Conservation (phyloP, 2,888 invertebrate species). For the Rhaphigaster nebulosa region DNA sequence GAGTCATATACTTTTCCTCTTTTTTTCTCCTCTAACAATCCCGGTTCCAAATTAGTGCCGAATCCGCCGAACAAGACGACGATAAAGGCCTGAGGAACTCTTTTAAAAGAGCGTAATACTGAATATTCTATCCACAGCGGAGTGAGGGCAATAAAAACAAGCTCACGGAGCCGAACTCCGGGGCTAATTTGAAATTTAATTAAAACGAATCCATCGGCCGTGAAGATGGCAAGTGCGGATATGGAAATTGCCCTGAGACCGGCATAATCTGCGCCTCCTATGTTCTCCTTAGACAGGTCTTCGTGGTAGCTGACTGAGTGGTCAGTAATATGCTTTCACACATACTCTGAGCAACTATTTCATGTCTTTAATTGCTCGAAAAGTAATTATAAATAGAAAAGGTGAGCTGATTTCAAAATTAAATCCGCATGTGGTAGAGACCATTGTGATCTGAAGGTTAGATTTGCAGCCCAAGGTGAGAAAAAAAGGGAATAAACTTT, state of each 20-base stretch:
- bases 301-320: too few species aligned
- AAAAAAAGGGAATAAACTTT: too few species aligned
- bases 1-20: neutral
- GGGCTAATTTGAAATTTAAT: conserved; percentile 52
- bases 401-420: too few species aligned
- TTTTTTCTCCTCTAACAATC: neutral
- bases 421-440: too few species aligned
- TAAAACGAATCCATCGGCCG: conserved; percentile 43
- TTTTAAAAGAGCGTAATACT: neutral
- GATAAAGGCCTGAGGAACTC: neutral
- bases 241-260: conserved; percentile 22
- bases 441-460: too few species aligned
- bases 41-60: neutral
- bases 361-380: too few species aligned
- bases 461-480: too few species aligned
- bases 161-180: neutral
- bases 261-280: neutral
- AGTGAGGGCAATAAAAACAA: neutral
- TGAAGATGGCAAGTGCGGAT: conserved; percentile 42
- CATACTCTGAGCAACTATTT: neutral
- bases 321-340: neutral
- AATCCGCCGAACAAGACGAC: neutral
- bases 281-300: neutral
- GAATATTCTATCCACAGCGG: neutral
- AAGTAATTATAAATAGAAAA: too few species aligned